Base-by-base conservation (phyloP, 2,797 vertebrate species). In the Lutjanus campechanus region DNA sequence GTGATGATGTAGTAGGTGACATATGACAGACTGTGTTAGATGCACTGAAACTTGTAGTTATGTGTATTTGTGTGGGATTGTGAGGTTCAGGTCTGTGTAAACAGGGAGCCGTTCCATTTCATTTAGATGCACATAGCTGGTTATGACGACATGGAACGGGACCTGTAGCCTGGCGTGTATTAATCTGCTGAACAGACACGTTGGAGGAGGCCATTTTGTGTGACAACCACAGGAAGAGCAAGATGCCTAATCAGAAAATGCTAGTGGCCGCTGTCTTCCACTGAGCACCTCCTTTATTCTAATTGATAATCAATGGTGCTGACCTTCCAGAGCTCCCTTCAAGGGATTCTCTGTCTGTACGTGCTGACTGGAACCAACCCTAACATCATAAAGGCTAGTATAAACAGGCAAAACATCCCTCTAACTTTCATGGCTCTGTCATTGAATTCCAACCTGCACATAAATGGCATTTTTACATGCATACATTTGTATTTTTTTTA, bases 201-300 rank as follows among this genome's bases (percentile, higher is more conserved):
- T 78, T 70, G 79, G 86, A 87, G 78, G 88, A 83, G 36, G 92
- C 92, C 92, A 91, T 95, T 95, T 94, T 92, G 90, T 92, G 91
- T 95, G 95, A 95, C 81, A 81, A 95, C 93, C 88, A 91, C 89
- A 86, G 89, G 90, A 92, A 91, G 85, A 92, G 86, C 61, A 79
- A 83, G 77, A 90, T 62, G 49, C 77, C 43, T 51, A 87, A 80
- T 86, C 80, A 79, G 75, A 84, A 82, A 74, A 78, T 50, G 81
- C 85, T 76, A 59, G 25, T 60, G 46, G 81, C 76, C 79, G 2
- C 55, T 69, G 78, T 69, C 82, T 85, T 83, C 76, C 88, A 77
- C 87, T 85, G 86, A 84, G 87, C 85, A 85, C 81, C 89, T 88
- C 77, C 60, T 56, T 70, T 77, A 70, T 83, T 67, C 36, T 68